Base-by-base conservation (phyloP, 2,888 invertebrate genomes). In the Vandiemenella viatica region DNA sequence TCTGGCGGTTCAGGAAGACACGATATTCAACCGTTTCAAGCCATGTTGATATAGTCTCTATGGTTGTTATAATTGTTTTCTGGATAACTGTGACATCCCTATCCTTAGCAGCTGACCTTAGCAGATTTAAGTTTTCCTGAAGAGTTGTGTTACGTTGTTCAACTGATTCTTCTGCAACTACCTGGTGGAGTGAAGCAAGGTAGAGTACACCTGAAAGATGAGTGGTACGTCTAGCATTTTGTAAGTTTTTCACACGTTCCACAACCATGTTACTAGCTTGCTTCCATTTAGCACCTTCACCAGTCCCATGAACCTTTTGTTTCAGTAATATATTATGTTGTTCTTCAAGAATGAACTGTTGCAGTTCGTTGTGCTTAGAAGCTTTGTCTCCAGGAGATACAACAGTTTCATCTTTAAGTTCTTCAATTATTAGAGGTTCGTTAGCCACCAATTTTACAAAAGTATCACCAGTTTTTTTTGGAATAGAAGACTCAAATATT, bases 1-100 rank as follows among this genome's bases (percentile, higher is more conserved):
- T 70, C 55, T 75, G 73, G n/a, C 71, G 62, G 52, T 73, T 74
- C 19, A 77, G 63, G 58, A 77, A 80, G 43, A 87, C 82, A 58
- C 79, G 76, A 57, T 86, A 86, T 62, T 87, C 86, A 51, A 89
- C 84, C 20, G 83, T 85, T 67, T 89, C 85, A 40, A 90, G 63
- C 85, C 88, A 88, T 13, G 80, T 80, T 0, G 86, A 84, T 38
- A 90, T 81, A 0, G 80, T 83, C 64, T 88, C 84, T 43, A 88
- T 80, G 0, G 86, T 77, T 18, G 80, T 77, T 8, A 85, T 75
- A 10, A 87, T 72, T 38, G 77, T 79, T 57, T 76, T 78, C 63
- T 86, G 83, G 37, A 81, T 73, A 13, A 73, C 65, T 1, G 67
- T 64, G 3, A 72, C 67, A 61, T 83, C 75, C 37, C 73, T 71